phyloP scores from a whole-genome alignment of 1,140 invertebrate species.

The Argopecten irradians region DNA sequence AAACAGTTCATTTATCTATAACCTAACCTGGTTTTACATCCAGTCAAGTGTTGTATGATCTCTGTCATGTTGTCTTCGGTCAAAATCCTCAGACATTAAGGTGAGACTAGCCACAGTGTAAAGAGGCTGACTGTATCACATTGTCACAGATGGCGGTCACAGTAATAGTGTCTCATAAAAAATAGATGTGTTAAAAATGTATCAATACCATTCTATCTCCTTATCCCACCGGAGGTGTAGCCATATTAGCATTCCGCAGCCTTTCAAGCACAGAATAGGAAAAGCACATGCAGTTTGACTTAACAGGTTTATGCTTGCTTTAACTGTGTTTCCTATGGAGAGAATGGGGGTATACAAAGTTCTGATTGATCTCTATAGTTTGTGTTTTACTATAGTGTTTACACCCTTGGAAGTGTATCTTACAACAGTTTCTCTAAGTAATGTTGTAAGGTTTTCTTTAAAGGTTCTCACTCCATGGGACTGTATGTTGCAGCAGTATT shows the following conservation, averaged over 20 bases:
- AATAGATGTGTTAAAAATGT: not conserved
- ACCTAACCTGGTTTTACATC: not conserved
- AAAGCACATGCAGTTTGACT: not conserved
- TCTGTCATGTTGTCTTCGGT: not conserved
- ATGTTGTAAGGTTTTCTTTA: no score
- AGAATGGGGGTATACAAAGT: not conserved
- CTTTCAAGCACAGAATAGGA: not conserved
- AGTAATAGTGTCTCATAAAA: not conserved
- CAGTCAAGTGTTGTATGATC: not conserved
- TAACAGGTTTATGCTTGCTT: not conserved
- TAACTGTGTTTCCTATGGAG: not conserved
- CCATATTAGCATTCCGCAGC: not conserved
- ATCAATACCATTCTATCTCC: not conserved
- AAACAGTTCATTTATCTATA: not conserved
- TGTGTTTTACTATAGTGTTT: not conserved
- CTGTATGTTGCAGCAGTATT: no score
- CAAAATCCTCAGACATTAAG: no score
- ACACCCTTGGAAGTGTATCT: not conserved
- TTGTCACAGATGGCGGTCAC: not conserved
- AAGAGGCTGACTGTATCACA: no score
- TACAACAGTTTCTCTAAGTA: not conserved
- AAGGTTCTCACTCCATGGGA: no score
- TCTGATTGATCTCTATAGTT: not conserved
- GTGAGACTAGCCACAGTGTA: not conserved
- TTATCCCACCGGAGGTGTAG: not conserved